phyloP scores from a whole-genome alignment of 2,888 invertebrate genomes.

The Oscheius myriophilus region DNA sequence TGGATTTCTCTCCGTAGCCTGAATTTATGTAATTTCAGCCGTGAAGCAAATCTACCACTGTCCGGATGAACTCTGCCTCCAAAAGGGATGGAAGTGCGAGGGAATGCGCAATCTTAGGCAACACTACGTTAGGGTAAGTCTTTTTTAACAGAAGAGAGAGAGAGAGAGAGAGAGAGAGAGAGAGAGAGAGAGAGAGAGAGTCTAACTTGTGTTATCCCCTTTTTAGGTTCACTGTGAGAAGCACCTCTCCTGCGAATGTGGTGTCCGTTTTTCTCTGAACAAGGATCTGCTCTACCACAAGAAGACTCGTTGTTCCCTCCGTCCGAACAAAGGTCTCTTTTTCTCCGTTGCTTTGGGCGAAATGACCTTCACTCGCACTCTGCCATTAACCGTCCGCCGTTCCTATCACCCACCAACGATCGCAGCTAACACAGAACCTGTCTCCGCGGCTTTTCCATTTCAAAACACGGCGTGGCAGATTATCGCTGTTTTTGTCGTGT shows the following conservation, averaged over 20 bases:
- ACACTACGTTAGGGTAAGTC: slow-evolving; percentile 32
- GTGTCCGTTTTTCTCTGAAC: slow-evolving; percentile 31
- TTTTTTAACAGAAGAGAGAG: too few relatives aligned
- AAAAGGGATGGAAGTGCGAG: slow-evolving; percentile 28
- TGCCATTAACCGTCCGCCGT: neutral
- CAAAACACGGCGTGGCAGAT: neutral
- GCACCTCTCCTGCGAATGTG: slow-evolving; percentile 38
- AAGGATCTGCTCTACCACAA: slow-evolving; percentile 43
- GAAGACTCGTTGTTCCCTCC: slow-evolving; percentile 35
- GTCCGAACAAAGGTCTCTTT: neutral
- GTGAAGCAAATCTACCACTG: slow-evolving; percentile 32
- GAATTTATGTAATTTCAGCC: neutral
- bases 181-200: too few relatives aligned
- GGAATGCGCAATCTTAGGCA: slow-evolving; percentile 34
- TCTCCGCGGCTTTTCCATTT: neutral
- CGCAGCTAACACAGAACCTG: neutral
- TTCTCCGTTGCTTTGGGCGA: neutral
- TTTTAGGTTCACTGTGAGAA: slow-evolving; percentile 38
- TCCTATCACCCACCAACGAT: neutral
- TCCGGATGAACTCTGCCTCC: slow-evolving; percentile 28
- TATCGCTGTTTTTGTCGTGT: slow-evolving; percentile 6
- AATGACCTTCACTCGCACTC: neutral
- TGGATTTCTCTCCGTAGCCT: neutral
- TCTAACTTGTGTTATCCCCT: neutral
- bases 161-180: too few relatives aligned